phyloP scores from a whole-genome alignment of 2,113 vertebrate genomes.

The Triplophysa rosa region DNA sequence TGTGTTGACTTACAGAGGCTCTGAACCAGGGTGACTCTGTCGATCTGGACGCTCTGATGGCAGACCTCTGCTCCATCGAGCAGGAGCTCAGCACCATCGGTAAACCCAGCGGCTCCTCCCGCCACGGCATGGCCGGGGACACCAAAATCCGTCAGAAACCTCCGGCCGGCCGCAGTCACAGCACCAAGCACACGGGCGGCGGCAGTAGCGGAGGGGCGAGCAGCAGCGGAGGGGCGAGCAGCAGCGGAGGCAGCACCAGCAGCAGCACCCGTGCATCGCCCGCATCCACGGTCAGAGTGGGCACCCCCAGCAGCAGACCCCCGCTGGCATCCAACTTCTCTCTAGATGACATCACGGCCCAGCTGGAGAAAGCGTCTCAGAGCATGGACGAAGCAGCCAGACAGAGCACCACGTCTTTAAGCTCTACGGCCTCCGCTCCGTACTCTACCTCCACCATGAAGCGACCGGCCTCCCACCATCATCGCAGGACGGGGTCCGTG shows the following conservation, averaged over 20 bases:
- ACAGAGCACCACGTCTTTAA: conserved; percentile 75
- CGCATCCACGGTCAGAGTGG: conserved; percentile 66
- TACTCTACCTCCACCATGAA: conserved; percentile 67
- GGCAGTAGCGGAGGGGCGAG: conserved; percentile 70
- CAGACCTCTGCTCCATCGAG: conserved; percentile 95
- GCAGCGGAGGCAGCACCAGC: conserved; percentile 73
- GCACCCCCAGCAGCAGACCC: conserved; percentile 61
- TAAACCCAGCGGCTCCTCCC: conserved; percentile 75
- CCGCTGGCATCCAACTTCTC: conserved; percentile 87
- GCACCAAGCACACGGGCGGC: conserved; percentile 65
- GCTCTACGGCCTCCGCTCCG: conserved; percentile 69
- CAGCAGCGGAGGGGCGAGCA: conserved; percentile 69
- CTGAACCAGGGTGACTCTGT: conserved; percentile 93
- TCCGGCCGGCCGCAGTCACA: conserved; percentile 76
- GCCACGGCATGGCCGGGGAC: conserved; percentile 76
- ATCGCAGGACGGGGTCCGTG: conserved; percentile 90
- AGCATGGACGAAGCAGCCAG: conserved; percentile 96
- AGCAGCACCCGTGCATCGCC: conserved; percentile 83
- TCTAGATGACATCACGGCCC: conserved; percentile 95
- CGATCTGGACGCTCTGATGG: conserved; percentile 97
- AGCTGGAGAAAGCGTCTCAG: conserved; percentile 94
- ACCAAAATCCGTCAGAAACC: conserved; percentile 81
- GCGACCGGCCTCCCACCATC: conserved; percentile 73
- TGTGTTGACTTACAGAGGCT: conserved; percentile 82
- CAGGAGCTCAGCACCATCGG: conserved; percentile 93